phyloP scores from a whole-genome alignment of 2,888 invertebrate genomes.

The Desoria tigrina region DNA sequence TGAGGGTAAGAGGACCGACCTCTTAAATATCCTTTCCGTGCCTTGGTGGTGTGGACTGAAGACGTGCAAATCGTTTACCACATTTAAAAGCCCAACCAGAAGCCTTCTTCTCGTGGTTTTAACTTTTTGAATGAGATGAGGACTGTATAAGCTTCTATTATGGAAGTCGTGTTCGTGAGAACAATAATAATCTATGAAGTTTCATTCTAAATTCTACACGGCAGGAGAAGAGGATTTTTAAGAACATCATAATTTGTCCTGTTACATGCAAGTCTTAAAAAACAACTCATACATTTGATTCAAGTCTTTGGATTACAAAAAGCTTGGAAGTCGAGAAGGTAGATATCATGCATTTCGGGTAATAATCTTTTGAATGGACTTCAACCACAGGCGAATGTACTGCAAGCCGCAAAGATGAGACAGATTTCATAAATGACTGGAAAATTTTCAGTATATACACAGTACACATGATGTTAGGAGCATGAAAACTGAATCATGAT shows the following conservation, averaged over 20 bases:
- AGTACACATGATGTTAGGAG: no score
- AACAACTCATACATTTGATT: slow-evolving; percentile 1
- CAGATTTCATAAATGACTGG: slow-evolving; percentile 50
- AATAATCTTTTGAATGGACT: not conserved
- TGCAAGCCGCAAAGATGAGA: slow-evolving; percentile 44
- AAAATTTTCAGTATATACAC: slow-evolving; percentile 28
- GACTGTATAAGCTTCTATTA: no score
- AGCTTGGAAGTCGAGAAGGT: no score
- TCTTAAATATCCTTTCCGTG: not conserved
- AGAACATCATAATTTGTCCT: slow-evolving; percentile 1
- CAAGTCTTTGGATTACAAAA: not conserved
- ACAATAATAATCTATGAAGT: no score
- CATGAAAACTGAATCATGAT: slow-evolving; percentile 51
- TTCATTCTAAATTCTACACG: no score
- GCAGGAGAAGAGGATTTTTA: no score
- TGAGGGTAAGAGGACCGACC: not conserved
- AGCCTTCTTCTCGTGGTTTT: not conserved
- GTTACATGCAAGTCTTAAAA: not conserved
- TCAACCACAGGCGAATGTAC: slow-evolving; percentile 45
- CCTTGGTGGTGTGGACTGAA: not conserved
- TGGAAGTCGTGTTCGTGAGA: no score
- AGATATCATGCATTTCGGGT: no score
- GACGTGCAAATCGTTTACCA: slow-evolving; percentile 1
- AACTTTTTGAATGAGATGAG: not conserved
- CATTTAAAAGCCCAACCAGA: not conserved